Base-by-base conservation (phyloP, 92 coral and sea anemone species). In the Phenganax stokvisi region DNA sequence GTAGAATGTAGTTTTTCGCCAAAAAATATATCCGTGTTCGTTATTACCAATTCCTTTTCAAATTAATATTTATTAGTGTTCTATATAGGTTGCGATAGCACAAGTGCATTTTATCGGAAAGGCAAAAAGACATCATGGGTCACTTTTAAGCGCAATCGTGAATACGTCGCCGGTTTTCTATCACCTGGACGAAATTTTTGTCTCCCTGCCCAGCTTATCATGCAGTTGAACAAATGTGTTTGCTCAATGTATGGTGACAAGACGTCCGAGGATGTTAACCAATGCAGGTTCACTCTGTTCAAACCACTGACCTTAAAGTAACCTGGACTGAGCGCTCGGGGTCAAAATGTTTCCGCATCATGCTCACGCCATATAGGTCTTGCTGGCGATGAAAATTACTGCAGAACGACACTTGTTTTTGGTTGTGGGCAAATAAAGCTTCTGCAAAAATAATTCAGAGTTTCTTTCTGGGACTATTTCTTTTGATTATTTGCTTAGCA, bases 271-370 rank as follows among this genome's bases (percentile, higher is more conserved):
- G 53, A 81, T 44, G 86, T 81, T 15, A 85, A 85, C 86, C 78
- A 85, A 12, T 75, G 77, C 27, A 74, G 90, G 28, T 85, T 84
- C 27, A 70, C 72, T 27, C 88, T 85, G 25, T 87, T 87, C 47
- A 85, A 63, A 54, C 54, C 25, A 20, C 25, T 20, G 25, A 20
- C 47, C 20, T 88, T 85, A 8, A 81, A 85, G 70, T 71, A 20
- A 20, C 25, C 25, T 20, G 25, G 25, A 20, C 25, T 20, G 25
- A 20, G 25, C 25, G 25, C 25, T 20, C 25, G 25, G 25, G 25
- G 25, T 20, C 25, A 20, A 20, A 20, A 20, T 20, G 25, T 20
- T 20, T 20, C 25, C 25, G 25, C 25, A 20, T 20, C 25, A 20
- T 20, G 25, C 25, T 20, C 25, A 20, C 25, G 25, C 25, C 25